Conservation (phyloP, 2,113 vertebrate genomes). For the Antidorcas marsupialis region DNA sequence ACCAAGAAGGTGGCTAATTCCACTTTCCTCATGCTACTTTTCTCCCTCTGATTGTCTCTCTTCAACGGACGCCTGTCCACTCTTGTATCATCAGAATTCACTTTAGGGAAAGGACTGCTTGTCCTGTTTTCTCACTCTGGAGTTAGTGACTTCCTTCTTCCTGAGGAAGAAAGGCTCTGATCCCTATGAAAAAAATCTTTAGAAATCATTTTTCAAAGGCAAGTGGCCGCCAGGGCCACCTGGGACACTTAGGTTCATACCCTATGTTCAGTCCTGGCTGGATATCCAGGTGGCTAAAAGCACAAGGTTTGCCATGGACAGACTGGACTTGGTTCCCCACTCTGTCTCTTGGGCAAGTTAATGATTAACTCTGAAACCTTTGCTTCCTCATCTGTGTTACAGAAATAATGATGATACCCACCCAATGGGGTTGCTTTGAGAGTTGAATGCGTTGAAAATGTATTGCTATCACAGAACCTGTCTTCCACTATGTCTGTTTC, state of each 20-base stretch:
- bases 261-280: neutral
- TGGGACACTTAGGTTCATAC: neutral
- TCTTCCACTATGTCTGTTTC: neutral
- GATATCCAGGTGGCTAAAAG: neutral
- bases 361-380: neutral
- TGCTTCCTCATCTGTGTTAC: neutral
- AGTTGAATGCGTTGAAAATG: neutral
- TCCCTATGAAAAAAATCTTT: neutral
- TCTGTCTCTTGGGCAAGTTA: neutral
- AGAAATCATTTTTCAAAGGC: neutral
- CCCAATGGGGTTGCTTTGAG: neutral
- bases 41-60: neutral
- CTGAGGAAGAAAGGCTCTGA: neutral
- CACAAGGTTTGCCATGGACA: neutral
- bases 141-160: neutral
- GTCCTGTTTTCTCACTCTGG: neutral
- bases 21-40: neutral
- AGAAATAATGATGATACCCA: neutral
- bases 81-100: neutral
- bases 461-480: neutral
- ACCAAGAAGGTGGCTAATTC: neutral
- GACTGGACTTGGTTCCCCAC: neutral
- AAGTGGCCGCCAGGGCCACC: neutral
- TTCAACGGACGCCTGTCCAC: neutral
- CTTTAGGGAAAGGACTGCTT: neutral